Percentiles rank a stretch among this genome's conserved stretches.
These are phyloP conservation scores for Enteromius afrohamiltoni DNA, from an alignment of 2,797 vertebrate genomes.

Conservation along the genomic window DNA sequence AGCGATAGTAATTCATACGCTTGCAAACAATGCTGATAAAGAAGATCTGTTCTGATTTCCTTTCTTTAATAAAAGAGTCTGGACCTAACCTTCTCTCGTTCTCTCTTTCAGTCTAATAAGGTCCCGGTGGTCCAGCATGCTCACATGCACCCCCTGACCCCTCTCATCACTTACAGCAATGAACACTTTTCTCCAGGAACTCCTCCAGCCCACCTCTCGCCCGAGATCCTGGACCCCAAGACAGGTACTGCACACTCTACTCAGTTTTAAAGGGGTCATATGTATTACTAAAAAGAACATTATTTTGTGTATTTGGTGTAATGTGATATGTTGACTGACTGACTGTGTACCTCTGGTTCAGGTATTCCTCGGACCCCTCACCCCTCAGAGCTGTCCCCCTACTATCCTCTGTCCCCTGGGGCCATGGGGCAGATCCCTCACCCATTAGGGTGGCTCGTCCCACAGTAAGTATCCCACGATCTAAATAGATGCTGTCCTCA, in stretches of 20 bases:
- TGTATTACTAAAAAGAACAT: too few relatives aligned
- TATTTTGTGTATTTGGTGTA: too few relatives aligned
- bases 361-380: slow-evolving; percentile 95
- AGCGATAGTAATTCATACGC: neutral
- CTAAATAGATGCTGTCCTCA: neutral
- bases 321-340: slow-evolving; percentile 3
- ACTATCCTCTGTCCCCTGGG: slow-evolving; percentile 93
- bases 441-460: slow-evolving; percentile 94
- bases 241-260: slow-evolving; percentile 78
- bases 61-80: neutral
- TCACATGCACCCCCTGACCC: slow-evolving; percentile 94
- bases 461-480: slow-evolving; percentile 83
- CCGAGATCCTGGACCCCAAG: slow-evolving; percentile 93
- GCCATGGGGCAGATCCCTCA: slow-evolving; percentile 93
- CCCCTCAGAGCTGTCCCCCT: slow-evolving; percentile 91
- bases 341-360: slow-evolving; percentile 61
- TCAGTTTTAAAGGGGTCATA: neutral
- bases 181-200: slow-evolving; percentile 72
- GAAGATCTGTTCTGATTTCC: neutral
- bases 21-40: neutral
- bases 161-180: slow-evolving; percentile 98
- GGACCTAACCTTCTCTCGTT: neutral
- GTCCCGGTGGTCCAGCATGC: slow-evolving; percentile 90
- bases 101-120: slow-evolving; percentile 76
- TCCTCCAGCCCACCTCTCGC: slow-evolving; percentile 55